Evolutionary conservation across 2,113 vertebrate species (phyloP), one percentile per base, ranked within the genome.

Genomic region (Capra hircus): DNA sequence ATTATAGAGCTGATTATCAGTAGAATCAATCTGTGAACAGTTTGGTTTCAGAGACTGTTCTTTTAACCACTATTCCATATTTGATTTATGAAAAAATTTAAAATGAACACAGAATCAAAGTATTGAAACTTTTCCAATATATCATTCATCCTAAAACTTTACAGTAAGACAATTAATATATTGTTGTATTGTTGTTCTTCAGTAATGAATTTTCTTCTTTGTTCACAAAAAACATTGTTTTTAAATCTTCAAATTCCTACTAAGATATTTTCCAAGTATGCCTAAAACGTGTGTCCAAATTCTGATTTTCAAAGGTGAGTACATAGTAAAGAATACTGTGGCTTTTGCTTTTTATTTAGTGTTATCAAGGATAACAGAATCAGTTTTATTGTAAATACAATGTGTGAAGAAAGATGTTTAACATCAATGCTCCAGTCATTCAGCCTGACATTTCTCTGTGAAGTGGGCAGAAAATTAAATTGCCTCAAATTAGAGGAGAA

Each of bases 401-500:
- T 1, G 21, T 96, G 62, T 97, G 88, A 96, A 96, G 85, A 92
- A 95, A 92, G 91, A 94, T 77, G 80, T 97, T 95, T 87, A 85
- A 94, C 94, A 96, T 96, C 77, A 90, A 50, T 91, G 96, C 92
- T 94, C 88, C 27, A 97, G 90, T 93, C 91, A 74, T 64, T 91
- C 92, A 95, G 96, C 45, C 88, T 98, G 98, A 98, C 94, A 97
- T 98, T 97, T 98, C 97, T 97, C 95, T 98, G 97, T 97, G 98
- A 98, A 98, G 90, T 97, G 94, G 83, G 95, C 92, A 97, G 97
- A 98, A 97, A 98, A 98, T 97, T 97, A 97, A 97, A 98, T 98
- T 95, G 92, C 88, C 83, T 97, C 60, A 96, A 93, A 98, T 98
- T 96, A 98, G 83, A 97, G 94, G 48, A 87, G 71, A 95, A 98